Percentiles rank a stretch among this genome's conserved stretches.
Evolutionary conservation across 2,113 vertebrate genomes (phyloP).

Genomic region (Rhabdomys dilectus): DNA sequence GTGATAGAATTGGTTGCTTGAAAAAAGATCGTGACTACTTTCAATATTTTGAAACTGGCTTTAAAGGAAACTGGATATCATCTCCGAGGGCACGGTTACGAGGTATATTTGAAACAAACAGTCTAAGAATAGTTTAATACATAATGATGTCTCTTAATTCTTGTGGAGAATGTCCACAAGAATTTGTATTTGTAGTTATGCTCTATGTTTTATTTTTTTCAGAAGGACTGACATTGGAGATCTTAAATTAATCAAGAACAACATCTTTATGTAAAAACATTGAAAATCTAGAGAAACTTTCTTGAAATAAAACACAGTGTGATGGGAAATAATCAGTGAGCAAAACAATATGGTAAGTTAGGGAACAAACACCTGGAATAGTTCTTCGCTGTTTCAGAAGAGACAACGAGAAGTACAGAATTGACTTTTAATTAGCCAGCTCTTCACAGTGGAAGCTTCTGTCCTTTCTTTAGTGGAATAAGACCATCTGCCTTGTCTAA

Average conservation of each 20-base stretch:
- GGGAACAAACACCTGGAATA: neutral
- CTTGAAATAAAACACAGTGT: constrained; percentile 27
- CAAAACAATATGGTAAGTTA: neutral
- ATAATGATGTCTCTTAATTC: neutral
- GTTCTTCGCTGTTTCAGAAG: neutral
- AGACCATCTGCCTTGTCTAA: neutral
- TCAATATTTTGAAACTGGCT: neutral
- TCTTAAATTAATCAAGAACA: constrained; percentile 43
- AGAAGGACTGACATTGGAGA: neutral
- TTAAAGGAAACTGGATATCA: neutral
- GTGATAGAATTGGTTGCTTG: neutral
- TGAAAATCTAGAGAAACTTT: constrained; percentile 29
- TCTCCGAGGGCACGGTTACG: neutral
- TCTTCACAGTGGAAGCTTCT: neutral
- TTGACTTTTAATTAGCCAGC: neutral
- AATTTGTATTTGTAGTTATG: constrained; percentile 30
- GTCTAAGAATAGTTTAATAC: constrained; percentile 12
- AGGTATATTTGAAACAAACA: constrained; percentile 46
- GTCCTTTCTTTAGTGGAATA: neutral
- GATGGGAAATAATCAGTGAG: constrained; percentile 23
- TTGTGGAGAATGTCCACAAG: neutral
- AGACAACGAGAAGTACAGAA: neutral
- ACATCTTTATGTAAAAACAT: constrained; percentile 39
- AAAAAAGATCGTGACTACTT: neutral
- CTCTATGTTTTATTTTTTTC: constrained; percentile 47